Base-by-base conservation (phyloP, 2,797 vertebrate species). In the Columba guinea region DNA sequence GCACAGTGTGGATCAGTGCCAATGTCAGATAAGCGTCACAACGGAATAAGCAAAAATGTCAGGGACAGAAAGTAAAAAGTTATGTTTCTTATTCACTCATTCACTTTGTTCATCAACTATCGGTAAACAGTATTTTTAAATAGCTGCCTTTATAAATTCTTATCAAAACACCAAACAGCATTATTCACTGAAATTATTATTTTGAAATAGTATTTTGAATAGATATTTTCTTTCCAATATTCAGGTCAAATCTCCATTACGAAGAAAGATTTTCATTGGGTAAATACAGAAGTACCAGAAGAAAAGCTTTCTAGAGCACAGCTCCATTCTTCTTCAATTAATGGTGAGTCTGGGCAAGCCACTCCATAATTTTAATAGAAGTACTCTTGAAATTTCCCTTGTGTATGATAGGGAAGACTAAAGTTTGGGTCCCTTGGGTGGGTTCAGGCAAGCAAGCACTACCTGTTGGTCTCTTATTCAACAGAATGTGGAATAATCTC, bases 161-260 rank as follows among this genome's bases (percentile, higher is more conserved):
- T 69, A 49, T 30, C 44, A 79, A 87, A 79, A 55, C 21, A 76
- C 5, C 6, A 63, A 84, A n/a, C 5, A 65, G 13, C 30, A 85
- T 52, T 41, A 59, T 56, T 88, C 4, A 27, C 7, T 49, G 60
- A 34, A 17, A 77, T 62, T 49, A 52, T 41, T 80, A 51, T 34
- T 87, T 68, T 44, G 22, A 89, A 68, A 5, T 39, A 46, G 32
- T 78, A 30, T 84, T 79, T 88, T 69, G n/a, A 89, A 84, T 69
- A 3, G 12, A 21, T 79, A 53, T 87, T 84, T 94, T 85, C 39
- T 93, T 79, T 94, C 52, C 30, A 85, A 70, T 81, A 80, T 89
- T 53, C 73, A 97, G 97, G 94, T 95, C 88, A 93, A 51, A 86
- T 97, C 93, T 79, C 96, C 55, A 18, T 92, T 87, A 84, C 52